phyloP scores from a whole-genome alignment of 2,888 invertebrate genomes.

The Acleris emargana region DNA sequence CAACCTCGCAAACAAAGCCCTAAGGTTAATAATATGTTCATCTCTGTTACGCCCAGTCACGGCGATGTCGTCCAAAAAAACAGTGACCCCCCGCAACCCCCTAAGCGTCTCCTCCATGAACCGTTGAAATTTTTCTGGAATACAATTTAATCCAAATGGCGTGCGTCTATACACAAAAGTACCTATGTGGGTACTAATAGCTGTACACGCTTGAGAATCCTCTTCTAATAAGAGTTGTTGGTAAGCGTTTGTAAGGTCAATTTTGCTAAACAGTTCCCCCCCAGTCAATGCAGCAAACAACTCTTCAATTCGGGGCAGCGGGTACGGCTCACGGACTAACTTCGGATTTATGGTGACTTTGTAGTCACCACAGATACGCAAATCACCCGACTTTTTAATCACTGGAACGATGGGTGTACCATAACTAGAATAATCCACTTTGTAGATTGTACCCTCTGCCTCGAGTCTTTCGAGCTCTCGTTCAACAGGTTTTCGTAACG shows the following conservation, averaged over 20 bases:
- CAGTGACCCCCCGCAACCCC: neutral
- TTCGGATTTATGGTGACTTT: constrained; percentile 42
- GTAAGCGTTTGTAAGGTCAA: constrained; percentile 43
- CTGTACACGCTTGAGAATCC: constrained; percentile 39
- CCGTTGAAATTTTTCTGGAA: constrained; percentile 25
- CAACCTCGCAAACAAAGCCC: neutral
- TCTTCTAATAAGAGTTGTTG: constrained; percentile 39
- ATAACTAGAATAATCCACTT: neutral
- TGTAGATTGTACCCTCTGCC: constrained; percentile 3
- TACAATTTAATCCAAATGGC: constrained; percentile 17
- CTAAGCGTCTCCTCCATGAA: constrained; percentile 14
- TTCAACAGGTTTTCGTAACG: constrained; percentile 3
- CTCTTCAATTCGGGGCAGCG: constrained; percentile 42
- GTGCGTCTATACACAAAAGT: constrained; percentile 14
- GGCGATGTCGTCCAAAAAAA: constrained; percentile 18
- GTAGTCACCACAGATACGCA: constrained; percentile 41
- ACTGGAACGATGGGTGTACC: constrained; percentile 6
- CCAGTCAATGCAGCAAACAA: constrained; percentile 43
- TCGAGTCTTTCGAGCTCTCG: constrained; percentile 4
- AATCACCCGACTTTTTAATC: constrained; percentile 27
- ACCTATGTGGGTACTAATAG: constrained; percentile 39
- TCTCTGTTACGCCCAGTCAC: neutral
- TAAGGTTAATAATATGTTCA: neutral
- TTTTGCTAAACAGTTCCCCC: constrained; percentile 43
- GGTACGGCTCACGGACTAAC: constrained; percentile 39